These are phyloP conservation scores for Tetramorium alpestre DNA, from an alignment of 1,140 invertebrate species.

Conservation along the genomic window DNA sequence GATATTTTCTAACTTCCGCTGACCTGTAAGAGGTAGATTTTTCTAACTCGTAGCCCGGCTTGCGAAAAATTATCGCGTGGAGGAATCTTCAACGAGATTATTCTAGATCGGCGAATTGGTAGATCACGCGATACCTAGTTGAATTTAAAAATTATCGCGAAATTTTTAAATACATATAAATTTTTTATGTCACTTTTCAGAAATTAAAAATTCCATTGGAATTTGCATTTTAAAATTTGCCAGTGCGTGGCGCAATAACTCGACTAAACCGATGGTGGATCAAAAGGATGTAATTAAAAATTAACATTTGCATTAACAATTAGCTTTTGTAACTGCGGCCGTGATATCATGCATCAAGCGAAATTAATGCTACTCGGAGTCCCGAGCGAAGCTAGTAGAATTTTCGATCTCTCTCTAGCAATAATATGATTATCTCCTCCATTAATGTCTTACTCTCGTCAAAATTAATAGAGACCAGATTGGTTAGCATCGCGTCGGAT, in stretches of 20 bases:
- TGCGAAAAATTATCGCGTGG: constrained; percentile 47
- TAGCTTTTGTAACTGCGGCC: neutral
- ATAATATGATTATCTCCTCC: neutral
- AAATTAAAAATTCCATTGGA: neutral
- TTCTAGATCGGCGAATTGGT: neutral
- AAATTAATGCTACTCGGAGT: neutral
- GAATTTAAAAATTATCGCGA: constrained; percentile 28
- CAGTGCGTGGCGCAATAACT: neutral
- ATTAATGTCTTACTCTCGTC: constrained; percentile 17
- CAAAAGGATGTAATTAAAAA: neutral
- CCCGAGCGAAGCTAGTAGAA: neutral
- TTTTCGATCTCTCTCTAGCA: neutral
- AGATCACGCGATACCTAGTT: neutral
- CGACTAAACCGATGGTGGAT: neutral
- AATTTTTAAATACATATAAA: neutral
- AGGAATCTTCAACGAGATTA: constrained; percentile 7
- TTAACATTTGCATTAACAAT: constrained; percentile 10
- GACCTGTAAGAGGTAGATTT: constrained; percentile 57
- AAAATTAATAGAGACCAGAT: constrained; percentile 23
- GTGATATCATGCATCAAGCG: too few species aligned
- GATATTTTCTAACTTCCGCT: constrained; percentile 50
- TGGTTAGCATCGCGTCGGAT: constrained; percentile 32
- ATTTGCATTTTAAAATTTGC: neutral
- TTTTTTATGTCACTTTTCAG: neutral
- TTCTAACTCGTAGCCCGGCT: constrained; percentile 5